Percentiles rank a stretch among this genome's conserved stretches.
Evolutionary conservation across 2,888 invertebrate genomes (phyloP).

Genomic region (Leucoma salicis): DNA sequence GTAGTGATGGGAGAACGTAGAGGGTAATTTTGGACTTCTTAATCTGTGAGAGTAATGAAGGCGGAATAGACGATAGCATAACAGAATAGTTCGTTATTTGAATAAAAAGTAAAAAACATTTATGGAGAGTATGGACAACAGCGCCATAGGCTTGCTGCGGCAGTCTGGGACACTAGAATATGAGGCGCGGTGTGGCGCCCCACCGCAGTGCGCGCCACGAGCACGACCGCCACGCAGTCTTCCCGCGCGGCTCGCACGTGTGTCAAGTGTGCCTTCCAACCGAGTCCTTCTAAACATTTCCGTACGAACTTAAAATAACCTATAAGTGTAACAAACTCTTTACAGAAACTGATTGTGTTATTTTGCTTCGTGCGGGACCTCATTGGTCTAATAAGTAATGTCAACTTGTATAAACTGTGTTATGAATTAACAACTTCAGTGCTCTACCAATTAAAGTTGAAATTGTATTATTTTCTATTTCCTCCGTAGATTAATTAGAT

Average conservation of each 20-base stretch:
- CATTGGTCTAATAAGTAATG: conserved; percentile 35
- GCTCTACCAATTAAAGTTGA: conserved; percentile 65
- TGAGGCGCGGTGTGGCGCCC: conserved; percentile 51
- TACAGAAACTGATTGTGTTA: conserved; percentile 43
- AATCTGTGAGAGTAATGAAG: not conserved
- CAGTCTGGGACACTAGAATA: conserved; percentile 42
- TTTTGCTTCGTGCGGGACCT: conserved; percentile 42
- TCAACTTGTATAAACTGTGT: conserved; percentile 43
- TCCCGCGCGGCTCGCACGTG: conserved; percentile 80
- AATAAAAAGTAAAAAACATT: conserved; percentile 21
- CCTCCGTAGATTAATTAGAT: conserved; percentile 70
- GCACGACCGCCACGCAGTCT: conserved; percentile 79
- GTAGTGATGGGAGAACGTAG: too few relatives aligned
- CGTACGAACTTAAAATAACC: conserved; percentile 55
- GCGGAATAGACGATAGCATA: conserved; percentile 6
- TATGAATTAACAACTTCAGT: conserved; percentile 58
- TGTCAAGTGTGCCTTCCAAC: conserved; percentile 65
- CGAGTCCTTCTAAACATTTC: conserved; percentile 48
- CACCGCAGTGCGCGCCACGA: conserved; percentile 59
- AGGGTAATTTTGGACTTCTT: too few relatives aligned
- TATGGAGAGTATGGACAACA: conserved; percentile 34
- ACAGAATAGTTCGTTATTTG: conserved; percentile 15
- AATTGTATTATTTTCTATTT: conserved; percentile 72
- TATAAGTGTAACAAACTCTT: conserved; percentile 52
- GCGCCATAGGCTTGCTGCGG: conserved; percentile 58